Conservation (phyloP, 2,797 vertebrate species). For the Lutjanus campechanus region DNA sequence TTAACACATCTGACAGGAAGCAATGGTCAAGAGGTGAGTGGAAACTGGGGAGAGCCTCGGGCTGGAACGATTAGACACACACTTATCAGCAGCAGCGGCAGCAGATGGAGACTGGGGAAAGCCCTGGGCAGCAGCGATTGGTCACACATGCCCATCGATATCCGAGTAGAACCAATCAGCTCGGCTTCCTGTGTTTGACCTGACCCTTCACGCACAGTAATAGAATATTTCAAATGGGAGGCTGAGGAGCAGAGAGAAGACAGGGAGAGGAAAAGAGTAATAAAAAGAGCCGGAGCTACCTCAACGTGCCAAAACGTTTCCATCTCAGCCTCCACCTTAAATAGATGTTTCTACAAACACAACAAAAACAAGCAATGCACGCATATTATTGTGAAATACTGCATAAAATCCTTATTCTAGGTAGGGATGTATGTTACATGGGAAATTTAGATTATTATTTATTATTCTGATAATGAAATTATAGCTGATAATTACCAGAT, state of each 20-base stretch:
- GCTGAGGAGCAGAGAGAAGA: constrained; percentile 29
- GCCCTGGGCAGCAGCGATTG: constrained; percentile 82
- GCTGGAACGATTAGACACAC: constrained; percentile 85
- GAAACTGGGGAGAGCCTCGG: constrained; percentile 78
- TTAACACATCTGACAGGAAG: constrained; percentile 85
- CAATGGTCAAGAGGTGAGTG: constrained; percentile 81
- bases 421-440: too few relatives aligned
- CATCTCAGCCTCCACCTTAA: constrained; percentile 5
- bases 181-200: constrained; percentile 86
- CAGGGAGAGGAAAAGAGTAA: constrained; percentile 13
- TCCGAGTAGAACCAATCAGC: constrained; percentile 85
- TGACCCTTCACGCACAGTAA: constrained; percentile 81
- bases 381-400: too few relatives aligned
- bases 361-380: too few relatives aligned
- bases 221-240: constrained; percentile 83
- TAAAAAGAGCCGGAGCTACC: constrained; percentile 5
- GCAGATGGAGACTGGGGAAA: constrained; percentile 72
- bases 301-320: constrained; percentile 8
- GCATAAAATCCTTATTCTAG: too few relatives aligned
- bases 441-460: too few relatives aligned
- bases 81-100: constrained; percentile 45
- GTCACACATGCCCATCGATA: constrained; percentile 85
- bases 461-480: too few relatives aligned
- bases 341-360: background rate
- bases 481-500: too few relatives aligned